phyloP scores from a whole-genome alignment of 2,888 invertebrate genomes.

The Drosophila ustulata region DNA sequence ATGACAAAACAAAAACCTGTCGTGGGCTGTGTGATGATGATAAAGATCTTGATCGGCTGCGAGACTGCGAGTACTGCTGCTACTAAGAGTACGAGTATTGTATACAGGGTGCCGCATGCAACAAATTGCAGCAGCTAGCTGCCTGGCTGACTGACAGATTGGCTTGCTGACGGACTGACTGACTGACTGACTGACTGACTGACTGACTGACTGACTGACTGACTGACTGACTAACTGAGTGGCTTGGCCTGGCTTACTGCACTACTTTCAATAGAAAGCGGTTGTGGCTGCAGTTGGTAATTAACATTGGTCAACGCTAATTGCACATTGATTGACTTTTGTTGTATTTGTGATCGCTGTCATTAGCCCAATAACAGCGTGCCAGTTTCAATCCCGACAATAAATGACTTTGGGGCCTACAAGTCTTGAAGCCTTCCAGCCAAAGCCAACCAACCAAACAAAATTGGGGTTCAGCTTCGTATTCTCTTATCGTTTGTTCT shows the following conservation, averaged over 20 bases:
- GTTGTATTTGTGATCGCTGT: conserved; percentile 52
- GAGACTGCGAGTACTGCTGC: neutral
- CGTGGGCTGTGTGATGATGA: conserved; percentile 81
- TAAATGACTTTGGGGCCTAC: conserved; percentile 37
- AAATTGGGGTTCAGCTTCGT: conserved; percentile 34
- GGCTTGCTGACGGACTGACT: neutral
- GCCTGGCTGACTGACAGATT: conserved; percentile 18
- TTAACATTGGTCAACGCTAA: conserved; percentile 70
- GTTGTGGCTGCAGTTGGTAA: conserved; percentile 45
- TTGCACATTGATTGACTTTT: conserved; percentile 78
- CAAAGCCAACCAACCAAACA: neutral
- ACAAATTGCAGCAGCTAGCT: conserved; percentile 72
- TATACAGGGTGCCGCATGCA: conserved; percentile 75
- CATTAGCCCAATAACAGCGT: conserved; percentile 61
- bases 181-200: neutral
- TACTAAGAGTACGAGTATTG: neutral
- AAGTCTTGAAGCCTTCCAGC: neutral
- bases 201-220: conserved; percentile 5
- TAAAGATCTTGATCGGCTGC: conserved; percentile 66
- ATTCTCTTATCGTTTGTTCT: conserved; percentile 58
- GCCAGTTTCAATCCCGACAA: conserved; percentile 47
- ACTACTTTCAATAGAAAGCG: conserved; percentile 73
- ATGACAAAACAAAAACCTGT: conserved; percentile 85
- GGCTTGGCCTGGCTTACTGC: conserved; percentile 63
- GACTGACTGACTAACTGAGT: conserved; percentile 11